These are phyloP conservation scores for Ivindomyrus marchei DNA, from an alignment of 2,113 vertebrate genomes.

Conservation along the genomic window DNA sequence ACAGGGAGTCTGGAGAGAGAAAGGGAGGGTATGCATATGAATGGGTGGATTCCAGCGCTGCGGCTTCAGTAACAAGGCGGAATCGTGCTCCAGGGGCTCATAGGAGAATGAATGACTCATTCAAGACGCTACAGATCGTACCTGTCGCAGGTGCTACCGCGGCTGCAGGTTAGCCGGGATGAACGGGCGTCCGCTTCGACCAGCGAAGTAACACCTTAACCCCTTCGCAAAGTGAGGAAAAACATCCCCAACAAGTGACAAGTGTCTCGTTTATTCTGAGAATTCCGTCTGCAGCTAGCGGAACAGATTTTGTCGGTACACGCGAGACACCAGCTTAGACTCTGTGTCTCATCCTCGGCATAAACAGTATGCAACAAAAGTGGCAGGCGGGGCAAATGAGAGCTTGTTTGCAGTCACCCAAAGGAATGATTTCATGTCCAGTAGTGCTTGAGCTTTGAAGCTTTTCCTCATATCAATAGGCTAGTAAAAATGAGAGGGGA, in stretches of 20 bases:
- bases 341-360: neutral
- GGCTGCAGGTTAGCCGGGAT: neutral
- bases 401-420: neutral
- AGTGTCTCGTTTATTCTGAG: neutral
- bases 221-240: neutral
- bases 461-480: neutral
- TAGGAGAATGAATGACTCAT: neutral
- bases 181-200: neutral
- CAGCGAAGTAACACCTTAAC: too few relatives aligned
- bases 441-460: neutral
- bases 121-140: neutral
- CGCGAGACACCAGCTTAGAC: neutral
- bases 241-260: neutral
- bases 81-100: neutral
- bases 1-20: neutral
- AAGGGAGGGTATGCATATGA: constrained; percentile 9
- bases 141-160: neutral
- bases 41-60: neutral
- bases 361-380: neutral
- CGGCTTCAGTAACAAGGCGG: neutral
- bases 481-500: neutral
- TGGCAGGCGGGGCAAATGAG: neutral
- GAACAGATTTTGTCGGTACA: neutral
- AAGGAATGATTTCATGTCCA: neutral
- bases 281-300: neutral